Evolutionary conservation across 2,113 vertebrate genomes (phyloP).

Genomic region (Chitala chitala): DNA sequence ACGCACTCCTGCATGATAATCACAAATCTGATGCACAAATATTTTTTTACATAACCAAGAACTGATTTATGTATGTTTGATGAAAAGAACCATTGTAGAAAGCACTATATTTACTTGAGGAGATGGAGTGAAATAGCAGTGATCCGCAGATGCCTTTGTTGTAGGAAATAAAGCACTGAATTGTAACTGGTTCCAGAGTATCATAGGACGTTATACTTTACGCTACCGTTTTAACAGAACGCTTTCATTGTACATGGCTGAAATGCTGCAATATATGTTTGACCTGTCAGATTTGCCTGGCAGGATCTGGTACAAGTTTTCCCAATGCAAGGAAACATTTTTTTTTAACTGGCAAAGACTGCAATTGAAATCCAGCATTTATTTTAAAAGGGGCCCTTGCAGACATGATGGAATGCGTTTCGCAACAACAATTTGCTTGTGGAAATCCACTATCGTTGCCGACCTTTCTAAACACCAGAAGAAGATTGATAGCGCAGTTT

Average conservation of each 20-base stretch:
- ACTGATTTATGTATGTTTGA: not conserved
- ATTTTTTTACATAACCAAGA: not conserved
- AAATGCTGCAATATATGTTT: not conserved
- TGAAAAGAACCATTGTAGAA: not conserved
- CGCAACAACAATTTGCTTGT: not conserved
- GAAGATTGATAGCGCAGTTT: not conserved
- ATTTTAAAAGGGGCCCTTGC: not conserved
- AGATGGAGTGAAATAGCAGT: not conserved
- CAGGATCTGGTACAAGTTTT: not conserved
- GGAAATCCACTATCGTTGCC: not conserved
- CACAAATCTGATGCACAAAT: constrained; percentile 6
- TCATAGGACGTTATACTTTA: not conserved
- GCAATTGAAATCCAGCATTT: not conserved
- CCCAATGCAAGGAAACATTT: not conserved
- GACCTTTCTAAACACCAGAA: not conserved
- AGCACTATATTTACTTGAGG: not conserved
- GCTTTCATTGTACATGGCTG: not conserved
- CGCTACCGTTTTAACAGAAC: not conserved
- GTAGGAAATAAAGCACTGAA: not conserved
- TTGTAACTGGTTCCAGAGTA: not conserved
- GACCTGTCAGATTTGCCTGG: not conserved
- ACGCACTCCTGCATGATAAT: not conserved
- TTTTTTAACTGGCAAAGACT: not conserved
- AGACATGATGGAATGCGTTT: not conserved
- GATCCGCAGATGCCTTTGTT: not conserved